Evolutionary conservation across 2,113 vertebrate species (phyloP), one percentile per base, ranked within the genome.

Genomic region (Tenrec ecaudatus): DNA sequence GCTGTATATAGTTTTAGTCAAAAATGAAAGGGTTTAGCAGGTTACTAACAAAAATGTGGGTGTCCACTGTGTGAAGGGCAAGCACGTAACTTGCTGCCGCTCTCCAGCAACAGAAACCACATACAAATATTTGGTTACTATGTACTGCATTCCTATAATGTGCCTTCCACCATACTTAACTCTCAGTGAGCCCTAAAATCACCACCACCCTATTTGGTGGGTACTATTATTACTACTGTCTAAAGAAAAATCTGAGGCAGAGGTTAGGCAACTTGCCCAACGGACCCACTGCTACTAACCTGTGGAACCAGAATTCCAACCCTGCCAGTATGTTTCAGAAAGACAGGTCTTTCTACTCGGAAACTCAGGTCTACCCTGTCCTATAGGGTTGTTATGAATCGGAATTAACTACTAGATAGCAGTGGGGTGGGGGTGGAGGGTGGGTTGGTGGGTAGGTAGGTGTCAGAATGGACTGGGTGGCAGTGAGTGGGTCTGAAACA

Each of bases 201-300:
- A 82, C 75, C 92, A 93, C 38, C 73, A 85, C 57, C n/a, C 76
- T 66, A 69, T 84, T 33, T 43, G 29, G 53, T 83, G 85, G 33
- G 47, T 53, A 10, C 47, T 53, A 53, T 53, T 53, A 53, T 53
- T 53, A 53, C 9, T 14, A 53, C 47, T 92, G 80, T 76, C 82
- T 95, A 58, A 88, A 94, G 33, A 92, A 89, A 14, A 95, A 88
- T 80, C 10, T 75, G 33, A 88, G 94, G 43, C 69, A 90, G 9
- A 78, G 33, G 20, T 90, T 78, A 96, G 94, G 68, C 40, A 84
- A 94, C 69, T 86, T 92, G 84, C 82, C 85, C 87, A 84, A 69
- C 90, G 89, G 81, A 58, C 10, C 33, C 68, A 47, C 47, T 86
- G 57, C 29, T 29, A 91, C 57, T 60, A 88, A 94, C 38, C 27